These are phyloP conservation scores for Egretta garzetta DNA, from an alignment of 2,113 vertebrate species.

Conservation along the genomic window DNA sequence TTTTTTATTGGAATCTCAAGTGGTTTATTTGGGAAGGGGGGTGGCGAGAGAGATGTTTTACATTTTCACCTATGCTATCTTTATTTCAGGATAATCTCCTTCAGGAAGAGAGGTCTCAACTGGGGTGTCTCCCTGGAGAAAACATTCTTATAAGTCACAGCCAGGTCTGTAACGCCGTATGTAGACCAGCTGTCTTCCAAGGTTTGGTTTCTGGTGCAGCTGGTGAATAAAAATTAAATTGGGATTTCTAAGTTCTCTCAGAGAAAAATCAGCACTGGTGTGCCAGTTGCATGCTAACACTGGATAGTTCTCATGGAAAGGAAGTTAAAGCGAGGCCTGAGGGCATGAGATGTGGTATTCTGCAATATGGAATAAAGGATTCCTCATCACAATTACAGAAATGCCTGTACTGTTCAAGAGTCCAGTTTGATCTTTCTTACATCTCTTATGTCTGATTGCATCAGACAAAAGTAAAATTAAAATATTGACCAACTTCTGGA, in stretches of 20 bases:
- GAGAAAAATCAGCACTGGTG: background rate
- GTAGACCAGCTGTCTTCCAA: background rate
- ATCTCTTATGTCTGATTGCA: background rate
- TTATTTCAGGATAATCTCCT: background rate
- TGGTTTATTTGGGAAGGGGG: background rate
- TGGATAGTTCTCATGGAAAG: background rate
- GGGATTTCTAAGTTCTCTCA: background rate
- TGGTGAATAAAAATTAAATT: background rate
- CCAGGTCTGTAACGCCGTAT: background rate
- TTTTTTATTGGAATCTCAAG: background rate
- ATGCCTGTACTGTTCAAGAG: background rate
- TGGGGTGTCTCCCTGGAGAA: background rate
- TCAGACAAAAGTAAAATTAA: background rate
- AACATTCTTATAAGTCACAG: background rate
- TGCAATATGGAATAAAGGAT: background rate
- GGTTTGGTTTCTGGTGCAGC: background rate
- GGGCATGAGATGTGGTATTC: background rate
- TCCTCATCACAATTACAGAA: background rate
- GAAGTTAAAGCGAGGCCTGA: background rate
- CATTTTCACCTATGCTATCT: background rate
- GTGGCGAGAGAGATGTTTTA: background rate
- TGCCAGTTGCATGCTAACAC: background rate
- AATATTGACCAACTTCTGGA: background rate
- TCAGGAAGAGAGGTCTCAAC: background rate
- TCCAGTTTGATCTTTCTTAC: background rate